Evolutionary conservation across 2,888 invertebrate species (phyloP), one percentile per base, ranked within the genome.

Genomic region (Drosophila differens): DNA sequence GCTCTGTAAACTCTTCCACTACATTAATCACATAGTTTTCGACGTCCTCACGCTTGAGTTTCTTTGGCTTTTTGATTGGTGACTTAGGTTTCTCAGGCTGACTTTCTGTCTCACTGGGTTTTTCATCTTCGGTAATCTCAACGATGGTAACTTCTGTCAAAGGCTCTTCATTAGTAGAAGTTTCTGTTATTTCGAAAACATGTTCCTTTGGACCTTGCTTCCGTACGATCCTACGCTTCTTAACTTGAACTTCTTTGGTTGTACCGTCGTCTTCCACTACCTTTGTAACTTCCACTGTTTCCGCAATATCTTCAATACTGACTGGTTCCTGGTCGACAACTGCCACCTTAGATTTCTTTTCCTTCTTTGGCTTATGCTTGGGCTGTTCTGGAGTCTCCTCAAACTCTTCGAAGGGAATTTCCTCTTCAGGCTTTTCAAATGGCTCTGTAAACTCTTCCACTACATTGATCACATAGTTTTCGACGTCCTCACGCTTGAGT

Each of bases 151-250:
- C n/a, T 22, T 44, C 44, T 44, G 44, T n/a, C 12, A 44, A 44
- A n/a, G 44, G 44, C n/a, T 44, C 44, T n/a, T 44, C n/a, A n/a
- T n/a, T 44, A 6, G 5, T 44, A 44, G 44, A 44, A 44, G 44
- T 44, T n/a, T 44, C 44, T 12, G 44, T 44, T 12, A 44, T 12
- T n/a, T 44, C 44, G 44, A 94, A 94, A 0, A 94, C 82, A 77
- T 94, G 93, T 74, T 93, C 85, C 47, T 93, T 93, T 0, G 89
- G 88, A 10, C 93, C 94, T 54, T 92, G 92, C 68, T 91, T 92
- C 64, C 93, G 94, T 59, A 93, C 94, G 2, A 94, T 92, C 3
- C 92, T 89, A 0, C 93, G 93, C 55, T 92, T 94, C 19, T 93
- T 94, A 0, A 92, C 92, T 19, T 91, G 91, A 25, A 91, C 91